Percentiles rank a stretch among this genome's conserved stretches.
Conservation (phyloP, 1,140 invertebrate species). For the Aphelenchoides avenae region DNA sequence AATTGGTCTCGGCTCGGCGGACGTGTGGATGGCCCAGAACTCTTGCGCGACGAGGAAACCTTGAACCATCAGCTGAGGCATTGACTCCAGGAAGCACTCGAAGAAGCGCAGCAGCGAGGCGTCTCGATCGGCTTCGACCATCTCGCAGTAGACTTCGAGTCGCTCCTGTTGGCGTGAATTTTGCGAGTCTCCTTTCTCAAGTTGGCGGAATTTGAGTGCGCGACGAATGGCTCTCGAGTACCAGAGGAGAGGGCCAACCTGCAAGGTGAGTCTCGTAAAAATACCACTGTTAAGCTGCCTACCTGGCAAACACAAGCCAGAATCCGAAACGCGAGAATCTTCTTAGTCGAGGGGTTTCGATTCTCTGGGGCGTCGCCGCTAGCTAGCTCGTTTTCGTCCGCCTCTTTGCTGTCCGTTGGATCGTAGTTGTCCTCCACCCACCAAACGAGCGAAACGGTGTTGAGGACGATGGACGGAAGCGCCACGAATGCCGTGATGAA, state of each 20-base stretch:
- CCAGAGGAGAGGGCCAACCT: constrained; percentile 22
- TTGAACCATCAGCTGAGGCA: constrained; percentile 27
- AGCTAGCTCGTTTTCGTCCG: constrained; percentile 8
- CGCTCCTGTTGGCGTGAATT: constrained; percentile 2
- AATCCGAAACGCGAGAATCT: neutral
- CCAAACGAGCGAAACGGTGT: constrained; percentile 29
- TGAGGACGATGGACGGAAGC: constrained; percentile 18
- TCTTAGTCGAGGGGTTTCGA: neutral
- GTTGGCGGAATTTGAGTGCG: constrained; percentile 13
- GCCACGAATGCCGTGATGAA: constrained; percentile 17
- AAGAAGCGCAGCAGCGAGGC: constrained; percentile 23
- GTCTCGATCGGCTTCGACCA: constrained; percentile 31
- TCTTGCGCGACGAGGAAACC: constrained; percentile 23
- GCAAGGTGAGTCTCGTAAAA: neutral
- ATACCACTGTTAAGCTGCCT: constrained; percentile 12
- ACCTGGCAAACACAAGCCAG: neutral
- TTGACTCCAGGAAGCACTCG: constrained; percentile 19
- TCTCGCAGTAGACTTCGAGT: constrained; percentile 22
- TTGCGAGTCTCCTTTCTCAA: constrained; percentile 6
- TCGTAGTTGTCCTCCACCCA: constrained; percentile 21
- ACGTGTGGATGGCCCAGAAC: constrained; percentile 8
- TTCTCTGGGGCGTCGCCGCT: constrained; percentile 10
- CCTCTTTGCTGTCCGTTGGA: neutral
- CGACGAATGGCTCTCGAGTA: constrained; percentile 16
- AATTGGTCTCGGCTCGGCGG: neutral